Evolutionary conservation across 2,888 invertebrate species (phyloP).

Genomic region (Globia sparganii): DNA sequence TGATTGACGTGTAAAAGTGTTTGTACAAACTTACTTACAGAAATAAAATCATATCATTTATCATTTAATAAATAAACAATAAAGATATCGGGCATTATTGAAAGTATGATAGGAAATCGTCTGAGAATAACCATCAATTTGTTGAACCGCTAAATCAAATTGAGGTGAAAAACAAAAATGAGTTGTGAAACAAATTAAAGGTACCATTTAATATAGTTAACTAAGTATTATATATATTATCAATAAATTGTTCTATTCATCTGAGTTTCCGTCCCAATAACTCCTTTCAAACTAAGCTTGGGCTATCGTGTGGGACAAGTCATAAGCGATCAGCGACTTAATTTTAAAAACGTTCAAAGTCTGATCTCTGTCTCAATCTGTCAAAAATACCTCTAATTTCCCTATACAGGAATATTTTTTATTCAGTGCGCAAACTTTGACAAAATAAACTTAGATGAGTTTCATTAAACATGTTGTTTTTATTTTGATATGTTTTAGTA

Average conservation of each 20-base stretch:
- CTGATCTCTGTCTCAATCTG: no score
- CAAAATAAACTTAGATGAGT: no score
- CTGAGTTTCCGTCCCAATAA: conserved; percentile 72
- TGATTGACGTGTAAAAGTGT: no score
- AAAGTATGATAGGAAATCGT: not conserved
- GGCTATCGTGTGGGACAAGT: conserved; percentile 49
- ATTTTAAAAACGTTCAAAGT: no score
- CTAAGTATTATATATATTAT: conserved; percentile 69
- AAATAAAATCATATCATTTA: no score
- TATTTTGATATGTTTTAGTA: no score
- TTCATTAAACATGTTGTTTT: no score
- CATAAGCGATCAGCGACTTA: conserved; percentile 10
- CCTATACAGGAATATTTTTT: no score
- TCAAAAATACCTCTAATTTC: no score
- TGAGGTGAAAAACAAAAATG: conserved; percentile 34
- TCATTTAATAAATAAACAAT: not conserved
- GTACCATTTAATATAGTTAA: conserved; percentile 60
- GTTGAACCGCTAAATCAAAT: conserved; percentile 11
- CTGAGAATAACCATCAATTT: not conserved
- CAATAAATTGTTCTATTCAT: conserved; percentile 71
- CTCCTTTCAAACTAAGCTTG: conserved; percentile 75
- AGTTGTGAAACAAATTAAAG: conserved; percentile 45
- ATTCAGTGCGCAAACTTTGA: no score
- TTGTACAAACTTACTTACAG: no score
- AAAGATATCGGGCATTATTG: not conserved